Evolutionary conservation across 2,113 vertebrate genomes (phyloP).

Genomic region (Anas platyrhynchos): DNA sequence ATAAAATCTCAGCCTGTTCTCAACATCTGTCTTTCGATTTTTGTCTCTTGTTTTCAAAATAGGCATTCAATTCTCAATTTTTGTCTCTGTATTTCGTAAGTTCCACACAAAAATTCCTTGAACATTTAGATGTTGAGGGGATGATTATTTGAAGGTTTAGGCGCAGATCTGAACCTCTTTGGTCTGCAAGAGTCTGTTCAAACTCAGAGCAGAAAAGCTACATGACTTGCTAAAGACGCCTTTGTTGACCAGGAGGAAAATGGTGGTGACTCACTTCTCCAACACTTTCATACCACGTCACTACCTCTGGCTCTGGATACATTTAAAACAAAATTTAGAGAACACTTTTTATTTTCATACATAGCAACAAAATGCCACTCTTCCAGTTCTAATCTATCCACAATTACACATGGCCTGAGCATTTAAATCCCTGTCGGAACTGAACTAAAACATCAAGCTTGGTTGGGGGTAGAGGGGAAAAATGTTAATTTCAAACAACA

Average conservation of each 20-base stretch:
- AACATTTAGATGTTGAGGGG: background rate
- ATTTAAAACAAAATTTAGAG: rapidly evolving
- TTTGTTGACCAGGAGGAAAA: background rate
- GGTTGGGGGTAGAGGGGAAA: background rate
- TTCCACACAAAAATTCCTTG: background rate
- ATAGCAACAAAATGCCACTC: background rate
- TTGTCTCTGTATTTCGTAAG: background rate
- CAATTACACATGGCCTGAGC: background rate
- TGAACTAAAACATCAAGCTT: background rate
- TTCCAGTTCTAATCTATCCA: background rate
- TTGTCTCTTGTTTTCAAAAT: background rate
- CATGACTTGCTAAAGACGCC: background rate
- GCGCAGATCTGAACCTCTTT: background rate
- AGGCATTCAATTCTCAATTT: background rate
- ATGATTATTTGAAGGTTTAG: background rate
- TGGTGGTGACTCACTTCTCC: background rate
- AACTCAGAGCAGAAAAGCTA: background rate
- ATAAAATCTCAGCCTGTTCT: background rate
- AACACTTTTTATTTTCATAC: background rate
- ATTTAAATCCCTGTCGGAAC: background rate
- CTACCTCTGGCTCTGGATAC: background rate
- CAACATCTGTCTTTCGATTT: background rate
- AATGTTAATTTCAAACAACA: background rate
- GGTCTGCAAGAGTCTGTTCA: background rate
- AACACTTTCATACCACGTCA: background rate